Conservation (phyloP, 2,888 invertebrate genomes). For the Latrodectus hesperus region DNA sequence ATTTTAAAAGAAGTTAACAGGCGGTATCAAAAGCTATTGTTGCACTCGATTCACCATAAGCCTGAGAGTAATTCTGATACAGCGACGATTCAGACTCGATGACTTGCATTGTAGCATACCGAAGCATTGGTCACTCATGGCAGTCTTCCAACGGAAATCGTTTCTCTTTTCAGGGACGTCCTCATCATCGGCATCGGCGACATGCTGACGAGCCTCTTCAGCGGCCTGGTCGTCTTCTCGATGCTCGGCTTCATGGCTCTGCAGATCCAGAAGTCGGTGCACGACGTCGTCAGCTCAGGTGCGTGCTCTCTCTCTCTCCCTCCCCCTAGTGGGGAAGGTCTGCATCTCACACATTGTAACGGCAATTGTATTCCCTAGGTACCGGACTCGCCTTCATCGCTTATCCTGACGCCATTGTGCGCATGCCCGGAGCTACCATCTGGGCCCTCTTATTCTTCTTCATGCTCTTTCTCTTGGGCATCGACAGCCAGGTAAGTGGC, state of each 20-base stretch:
- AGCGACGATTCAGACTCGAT: no score
- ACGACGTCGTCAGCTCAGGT: slow-evolving; percentile 68
- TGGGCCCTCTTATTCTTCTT: slow-evolving; percentile 71
- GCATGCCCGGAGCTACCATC: slow-evolving; percentile 69
- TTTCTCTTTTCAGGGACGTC: slow-evolving; percentile 50
- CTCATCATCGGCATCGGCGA: slow-evolving; percentile 70
- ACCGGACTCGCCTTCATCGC: slow-evolving; percentile 71
- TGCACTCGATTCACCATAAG: no score
- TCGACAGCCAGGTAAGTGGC: slow-evolving; percentile 67
- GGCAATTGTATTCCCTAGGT: slow-evolving; percentile 14
- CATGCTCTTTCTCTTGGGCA: slow-evolving; percentile 71
- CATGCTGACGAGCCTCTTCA: slow-evolving; percentile 70
- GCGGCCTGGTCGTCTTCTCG: slow-evolving; percentile 70
- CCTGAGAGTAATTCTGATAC: no score
- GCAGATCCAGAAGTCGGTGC: slow-evolving; percentile 65
- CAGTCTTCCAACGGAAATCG: no score
- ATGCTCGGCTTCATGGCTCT: slow-evolving; percentile 71
- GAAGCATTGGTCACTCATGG: no score
- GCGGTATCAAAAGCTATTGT: no score
- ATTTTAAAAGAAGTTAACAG: no score
- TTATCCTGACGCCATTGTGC: slow-evolving; percentile 69
- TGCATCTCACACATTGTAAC: not conserved
- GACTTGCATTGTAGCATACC: no score
- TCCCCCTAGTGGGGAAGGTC: not conserved
- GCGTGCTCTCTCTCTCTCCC: not conserved